Percentiles rank a stretch among this genome's conserved stretches.
Evolutionary conservation across 2,113 vertebrate species (phyloP).

Genomic region (Eleginops maclovinus): DNA sequence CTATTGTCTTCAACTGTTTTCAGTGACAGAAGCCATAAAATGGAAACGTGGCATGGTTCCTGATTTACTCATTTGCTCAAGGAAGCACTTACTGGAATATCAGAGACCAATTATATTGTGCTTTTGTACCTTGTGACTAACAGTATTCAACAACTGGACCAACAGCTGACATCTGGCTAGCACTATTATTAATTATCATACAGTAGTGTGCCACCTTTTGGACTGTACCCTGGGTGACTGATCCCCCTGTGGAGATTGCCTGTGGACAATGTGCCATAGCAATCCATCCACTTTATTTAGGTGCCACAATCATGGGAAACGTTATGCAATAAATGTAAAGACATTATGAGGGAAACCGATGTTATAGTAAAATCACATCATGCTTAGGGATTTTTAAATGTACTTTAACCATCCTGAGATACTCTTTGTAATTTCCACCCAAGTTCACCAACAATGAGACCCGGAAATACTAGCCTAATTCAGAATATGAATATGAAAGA

Average conservation of each 20-base stretch:
- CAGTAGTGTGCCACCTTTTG: neutral
- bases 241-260: neutral
- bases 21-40: neutral
- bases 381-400: no score
- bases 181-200: neutral
- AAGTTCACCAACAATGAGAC: neutral
- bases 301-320: neutral
- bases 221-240: neutral
- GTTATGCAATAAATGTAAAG: neutral
- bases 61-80: conserved; percentile 27
- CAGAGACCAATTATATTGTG: conserved; percentile 1
- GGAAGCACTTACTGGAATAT: conserved; percentile 56
- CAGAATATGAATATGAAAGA: neutral
- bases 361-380: neutral
- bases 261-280: neutral
- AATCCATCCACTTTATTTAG: neutral
- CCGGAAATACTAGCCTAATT: no score
- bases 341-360: neutral
- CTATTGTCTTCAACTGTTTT: neutral
- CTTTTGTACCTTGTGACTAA: neutral
- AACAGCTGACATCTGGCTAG: neutral
- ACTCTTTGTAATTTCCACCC: neutral
- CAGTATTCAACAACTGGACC: neutral
- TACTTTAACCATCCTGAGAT: neutral
- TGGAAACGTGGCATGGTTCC: neutral